Evolutionary conservation across 2,113 vertebrate genomes (phyloP).

Genomic region (Triplophysa tibetana): DNA sequence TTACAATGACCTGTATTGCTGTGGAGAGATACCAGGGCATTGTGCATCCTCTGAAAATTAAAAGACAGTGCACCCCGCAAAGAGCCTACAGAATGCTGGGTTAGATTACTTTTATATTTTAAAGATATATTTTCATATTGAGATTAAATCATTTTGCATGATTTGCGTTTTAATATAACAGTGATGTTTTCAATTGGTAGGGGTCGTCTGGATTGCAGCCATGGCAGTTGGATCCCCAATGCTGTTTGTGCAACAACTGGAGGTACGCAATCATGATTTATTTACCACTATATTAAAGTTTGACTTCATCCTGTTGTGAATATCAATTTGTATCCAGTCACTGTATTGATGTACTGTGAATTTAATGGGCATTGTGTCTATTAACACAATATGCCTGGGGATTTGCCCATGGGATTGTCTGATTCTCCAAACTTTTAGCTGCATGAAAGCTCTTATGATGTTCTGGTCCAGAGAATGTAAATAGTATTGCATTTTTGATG

Average conservation of each 20-base stretch:
- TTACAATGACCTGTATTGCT: conserved; percentile 84
- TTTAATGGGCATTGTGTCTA: background rate
- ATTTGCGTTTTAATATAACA: background rate
- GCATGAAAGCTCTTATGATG: background rate
- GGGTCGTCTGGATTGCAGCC: conserved; percentile 75
- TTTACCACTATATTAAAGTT: background rate
- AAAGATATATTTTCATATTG: background rate
- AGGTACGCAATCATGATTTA: conserved; percentile 60
- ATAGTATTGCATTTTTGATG: background rate
- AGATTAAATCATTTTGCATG: background rate
- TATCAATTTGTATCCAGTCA: background rate
- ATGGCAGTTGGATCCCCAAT: conserved; percentile 79
- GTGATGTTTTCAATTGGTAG: conserved; percentile 55
- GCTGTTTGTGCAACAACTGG: conserved; percentile 79
- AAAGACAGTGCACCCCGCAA: conserved; percentile 74
- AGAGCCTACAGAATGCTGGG: conserved; percentile 80
- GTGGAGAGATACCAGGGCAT: conserved; percentile 82
- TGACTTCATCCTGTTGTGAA: background rate
- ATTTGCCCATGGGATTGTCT: background rate
- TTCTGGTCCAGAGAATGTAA: background rate
- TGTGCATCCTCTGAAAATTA: conserved; percentile 79
- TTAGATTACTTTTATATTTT: conserved; percentile 48
- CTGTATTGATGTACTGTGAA: background rate
- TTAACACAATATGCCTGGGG: background rate
- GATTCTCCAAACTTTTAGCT: no score